Conservation (phyloP, 1,140 invertebrate genomes). For the Aphelenchoides fujianensis region DNA sequence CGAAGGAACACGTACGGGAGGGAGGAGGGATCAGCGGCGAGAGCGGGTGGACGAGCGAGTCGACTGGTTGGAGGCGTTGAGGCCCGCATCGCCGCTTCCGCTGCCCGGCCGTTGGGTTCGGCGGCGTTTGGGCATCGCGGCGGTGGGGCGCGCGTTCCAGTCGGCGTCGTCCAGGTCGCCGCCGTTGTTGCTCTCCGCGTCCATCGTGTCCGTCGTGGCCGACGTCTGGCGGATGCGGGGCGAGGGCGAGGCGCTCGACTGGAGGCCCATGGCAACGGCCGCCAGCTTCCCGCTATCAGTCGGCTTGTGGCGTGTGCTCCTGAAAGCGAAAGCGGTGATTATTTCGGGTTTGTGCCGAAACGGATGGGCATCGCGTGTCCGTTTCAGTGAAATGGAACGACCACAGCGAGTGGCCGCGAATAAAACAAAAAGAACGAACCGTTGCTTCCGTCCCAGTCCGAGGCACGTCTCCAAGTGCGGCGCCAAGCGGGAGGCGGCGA, state of each 20-base stretch:
- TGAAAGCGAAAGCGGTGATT: no score
- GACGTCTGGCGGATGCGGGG: not conserved
- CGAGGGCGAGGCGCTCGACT: not conserved
- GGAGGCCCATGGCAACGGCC: no score
- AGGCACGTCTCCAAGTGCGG: conserved; percentile 50
- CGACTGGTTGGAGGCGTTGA: not conserved
- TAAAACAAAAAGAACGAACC: no score
- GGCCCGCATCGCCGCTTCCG: no score
- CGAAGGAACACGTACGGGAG: not conserved
- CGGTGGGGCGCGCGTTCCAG: not conserved
- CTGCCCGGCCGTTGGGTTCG: not conserved
- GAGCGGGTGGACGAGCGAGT: not conserved
- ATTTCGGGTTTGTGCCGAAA: no score
- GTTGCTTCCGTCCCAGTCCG: conserved; percentile 41
- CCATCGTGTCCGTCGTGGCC: not conserved
- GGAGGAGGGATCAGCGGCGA: not conserved
- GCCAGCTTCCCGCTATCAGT: no score
- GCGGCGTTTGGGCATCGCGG: not conserved
- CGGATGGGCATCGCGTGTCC: no score
- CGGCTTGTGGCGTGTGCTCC: no score
- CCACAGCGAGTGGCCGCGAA: no score
- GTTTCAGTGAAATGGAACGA: no score
- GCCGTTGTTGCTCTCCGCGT: not conserved
- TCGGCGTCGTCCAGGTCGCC: not conserved
- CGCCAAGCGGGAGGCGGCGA: conserved; percentile 44